phyloP scores from a whole-genome alignment of 2,888 invertebrate genomes.

The Philereme transversata region DNA sequence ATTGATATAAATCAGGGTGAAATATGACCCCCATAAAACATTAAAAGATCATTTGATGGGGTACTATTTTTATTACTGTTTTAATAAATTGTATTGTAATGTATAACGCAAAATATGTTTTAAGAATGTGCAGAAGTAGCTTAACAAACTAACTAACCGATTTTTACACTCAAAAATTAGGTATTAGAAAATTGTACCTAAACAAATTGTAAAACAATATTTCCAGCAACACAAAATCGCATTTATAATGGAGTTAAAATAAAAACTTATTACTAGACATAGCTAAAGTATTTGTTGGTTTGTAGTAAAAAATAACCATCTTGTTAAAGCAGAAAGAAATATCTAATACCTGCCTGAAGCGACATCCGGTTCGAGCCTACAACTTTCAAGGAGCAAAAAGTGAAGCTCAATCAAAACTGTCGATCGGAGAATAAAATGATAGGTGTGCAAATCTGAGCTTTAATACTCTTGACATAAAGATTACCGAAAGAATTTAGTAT shows the following conservation, averaged over 20 bases:
- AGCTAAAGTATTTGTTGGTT: constrained; percentile 6
- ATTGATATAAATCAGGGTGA: constrained; percentile 14
- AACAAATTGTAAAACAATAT: too few species aligned
- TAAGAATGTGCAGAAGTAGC: not conserved
- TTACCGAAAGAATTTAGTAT: constrained; percentile 5
- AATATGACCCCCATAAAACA: constrained; percentile 10
- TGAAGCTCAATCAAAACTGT: constrained; percentile 40
- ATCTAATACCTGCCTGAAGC: constrained; percentile 23
- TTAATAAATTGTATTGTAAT: not conserved
- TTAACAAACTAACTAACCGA: too few species aligned
- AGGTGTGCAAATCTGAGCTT: constrained; percentile 35
- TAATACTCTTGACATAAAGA: constrained; percentile 31
- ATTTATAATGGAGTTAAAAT: too few species aligned
- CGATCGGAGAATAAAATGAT: constrained; percentile 35
- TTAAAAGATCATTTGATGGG: not conserved
- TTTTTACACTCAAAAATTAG: too few species aligned
- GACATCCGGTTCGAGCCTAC: constrained; percentile 38
- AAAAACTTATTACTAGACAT: not conserved
- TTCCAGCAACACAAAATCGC: too few species aligned
- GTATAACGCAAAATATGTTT: not conserved
- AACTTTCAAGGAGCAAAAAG: constrained; percentile 52
- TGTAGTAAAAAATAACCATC: constrained; percentile 18
- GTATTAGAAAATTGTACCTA: too few species aligned
- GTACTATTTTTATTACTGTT: not conserved
- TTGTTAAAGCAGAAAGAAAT: constrained; percentile 25